A percentile compares a stretch with the other conserved stretches of the same genome.
Evolutionary conservation across 2,113 vertebrate species (phyloP).

Genomic region (Phyllopteryx taeniolatus): DNA sequence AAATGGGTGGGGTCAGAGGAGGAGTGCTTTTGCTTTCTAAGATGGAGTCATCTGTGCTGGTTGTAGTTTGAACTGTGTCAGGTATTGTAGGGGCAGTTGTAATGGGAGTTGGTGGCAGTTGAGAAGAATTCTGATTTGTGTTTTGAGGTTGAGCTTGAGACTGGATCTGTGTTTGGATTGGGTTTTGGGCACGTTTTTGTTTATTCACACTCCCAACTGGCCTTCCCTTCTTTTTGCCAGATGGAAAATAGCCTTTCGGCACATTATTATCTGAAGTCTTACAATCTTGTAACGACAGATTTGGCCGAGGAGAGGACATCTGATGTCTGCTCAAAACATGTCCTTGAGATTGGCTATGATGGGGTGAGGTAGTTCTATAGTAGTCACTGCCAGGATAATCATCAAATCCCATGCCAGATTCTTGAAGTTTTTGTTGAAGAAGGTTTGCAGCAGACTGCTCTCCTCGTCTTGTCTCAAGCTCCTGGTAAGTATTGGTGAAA

Average conservation of each 20-base stretch:
- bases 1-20: slow-evolving; percentile 50
- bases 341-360: slow-evolving; percentile 64
- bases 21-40: slow-evolving; percentile 49
- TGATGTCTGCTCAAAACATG: slow-evolving; percentile 70
- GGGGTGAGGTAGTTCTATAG: slow-evolving; percentile 66
- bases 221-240: slow-evolving; percentile 96
- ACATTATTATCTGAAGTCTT: slow-evolving; percentile 69
- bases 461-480: slow-evolving; percentile 74
- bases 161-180: slow-evolving; percentile 63
- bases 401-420: slow-evolving; percentile 72
- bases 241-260: slow-evolving; percentile 96
- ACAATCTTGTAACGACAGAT: slow-evolving; percentile 63
- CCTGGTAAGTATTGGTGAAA: slow-evolving; percentile 78
- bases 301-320: slow-evolving; percentile 62
- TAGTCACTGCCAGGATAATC: slow-evolving; percentile 74
- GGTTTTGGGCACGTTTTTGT: slow-evolving; percentile 80
- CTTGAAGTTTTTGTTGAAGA: slow-evolving; percentile 75
- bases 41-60: slow-evolving; percentile 25
- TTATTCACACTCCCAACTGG: slow-evolving; percentile 98
- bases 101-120: slow-evolving; percentile 33
- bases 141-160: slow-evolving; percentile 50
- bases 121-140: slow-evolving; percentile 21
- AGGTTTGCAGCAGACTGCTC: slow-evolving; percentile 77
- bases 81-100: slow-evolving; percentile 26
- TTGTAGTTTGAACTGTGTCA: slow-evolving; percentile 20